Base-by-base conservation (phyloP, 2,113 vertebrate genomes). In the Copsychus sechellarum region DNA sequence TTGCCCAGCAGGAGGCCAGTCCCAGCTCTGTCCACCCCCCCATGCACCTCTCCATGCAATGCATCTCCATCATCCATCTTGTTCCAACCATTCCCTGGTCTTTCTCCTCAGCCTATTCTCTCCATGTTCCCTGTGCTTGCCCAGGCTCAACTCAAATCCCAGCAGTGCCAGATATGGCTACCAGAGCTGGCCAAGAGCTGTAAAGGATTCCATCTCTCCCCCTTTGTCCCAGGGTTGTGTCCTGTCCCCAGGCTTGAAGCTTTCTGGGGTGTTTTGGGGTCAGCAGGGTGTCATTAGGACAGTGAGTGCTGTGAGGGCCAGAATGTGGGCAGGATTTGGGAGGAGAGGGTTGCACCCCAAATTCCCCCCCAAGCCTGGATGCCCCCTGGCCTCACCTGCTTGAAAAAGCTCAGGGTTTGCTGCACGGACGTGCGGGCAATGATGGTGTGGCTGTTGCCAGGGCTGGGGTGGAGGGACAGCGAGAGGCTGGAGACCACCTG, bases 401-500 rank as follows among this genome's bases (percentile, higher is more conserved):
- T 99, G 86, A 98, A 97, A 73, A 98, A 97, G 54, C 98, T 98
- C 88, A 99, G 98, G 9, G 98, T 99, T 96, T 99, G 99, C 76
- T 99, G 97, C 40, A 98, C 99, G 0, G 98, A 98, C 0, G 99
- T 98, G 96, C 98, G 99, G 93, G 99, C 99, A 8, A 99, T 97
- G 97, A 99, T 99, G 92, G 99, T 99, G 97, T 99, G 99, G 96
- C 99, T 99, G 95, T 99, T 99, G 29, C 99, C 99, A 0, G 99
- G 99, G 92, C 99, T 99, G 88, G 99, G 99, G 84, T 99, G 98
- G 43, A 99, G 98, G 16, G 98, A 98, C 91, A 99, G 98, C 11
- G 98, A 97, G 48, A 99, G 98, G 92, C 99, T 99, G 47, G 99
- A 98, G 56, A 99, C 96, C 69, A 99, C 98, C 82, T 99, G 99